Evolutionary conservation across 2,888 invertebrate species (phyloP).

Genomic region (Pristionchus mayeri): DNA sequence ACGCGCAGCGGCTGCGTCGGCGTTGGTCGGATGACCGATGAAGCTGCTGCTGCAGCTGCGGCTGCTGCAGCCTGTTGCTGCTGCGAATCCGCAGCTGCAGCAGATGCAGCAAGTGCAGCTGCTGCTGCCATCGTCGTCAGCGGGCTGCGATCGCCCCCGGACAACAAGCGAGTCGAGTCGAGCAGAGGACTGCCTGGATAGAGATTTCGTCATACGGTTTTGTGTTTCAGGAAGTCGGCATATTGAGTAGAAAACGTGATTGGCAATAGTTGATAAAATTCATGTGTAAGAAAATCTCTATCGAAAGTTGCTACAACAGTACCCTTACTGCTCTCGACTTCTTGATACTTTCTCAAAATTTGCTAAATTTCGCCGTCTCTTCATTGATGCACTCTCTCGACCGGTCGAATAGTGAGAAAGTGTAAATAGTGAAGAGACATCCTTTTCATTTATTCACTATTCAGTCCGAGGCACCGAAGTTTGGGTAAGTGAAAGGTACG

Average conservation of each 20-base stretch:
- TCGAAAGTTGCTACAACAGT: no score
- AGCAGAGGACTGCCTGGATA: slow-evolving; percentile 26
- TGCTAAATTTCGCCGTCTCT: neutral
- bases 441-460: no score
- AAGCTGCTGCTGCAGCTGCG: slow-evolving; percentile 40
- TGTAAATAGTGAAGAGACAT: no score
- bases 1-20: slow-evolving; percentile 47
- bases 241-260: no score
- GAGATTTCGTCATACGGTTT: no score
- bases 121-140: neutral
- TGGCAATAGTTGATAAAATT: no score
- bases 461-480: no score
- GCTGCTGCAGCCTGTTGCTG: neutral
- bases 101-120: neutral
- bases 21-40: slow-evolving; percentile 62
- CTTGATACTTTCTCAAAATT: neutral
- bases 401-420: neutral
- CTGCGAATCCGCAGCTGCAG: slow-evolving; percentile 16
- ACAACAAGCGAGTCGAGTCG: slow-evolving; percentile 10
- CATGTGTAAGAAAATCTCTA: no score
- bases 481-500: no score
- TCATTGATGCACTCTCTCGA: neutral
- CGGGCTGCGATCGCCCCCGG: neutral
- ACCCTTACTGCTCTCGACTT: no score
- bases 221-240: no score